Evolutionary conservation across 2,888 invertebrate genomes (phyloP), one percentile per base, ranked within the genome.

Genomic region (Osmoderma eremita): DNA sequence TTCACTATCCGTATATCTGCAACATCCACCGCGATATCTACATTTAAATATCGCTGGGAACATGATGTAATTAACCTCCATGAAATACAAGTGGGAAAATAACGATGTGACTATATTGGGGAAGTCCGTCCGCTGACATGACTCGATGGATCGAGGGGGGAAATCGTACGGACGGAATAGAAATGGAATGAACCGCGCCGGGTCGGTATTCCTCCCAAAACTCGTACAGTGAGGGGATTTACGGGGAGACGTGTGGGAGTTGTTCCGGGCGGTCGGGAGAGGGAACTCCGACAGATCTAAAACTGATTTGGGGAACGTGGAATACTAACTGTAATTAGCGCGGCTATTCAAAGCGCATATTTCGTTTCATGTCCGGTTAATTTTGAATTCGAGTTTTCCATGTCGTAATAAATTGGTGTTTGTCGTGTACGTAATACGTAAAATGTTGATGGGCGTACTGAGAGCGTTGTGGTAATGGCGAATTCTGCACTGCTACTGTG

Each of bases 331-430:
- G 76, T 75, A 77, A 77, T 77, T 77, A 77, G 75, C 71, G 74
- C 71, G 70, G 70, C 74, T 64, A 77, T 77, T 76, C 74, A 76
- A 72, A 75, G 74, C 74, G 74, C 74, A 77, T 76, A 77, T 76
- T 77, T 75, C 74, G 74, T 75, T 76, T 72, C 73, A 76, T 76
- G 75, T 75, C 76, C 75, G 75, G 75, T 78, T 77, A 76, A 77
- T 77, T 78, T 75, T 69, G 75, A 75, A 76, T 75, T 76, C 69
- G 72, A 70, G 72, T 73, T 74, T 72, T 72, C 74, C 69, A 75
- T 73, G 75, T 72, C 70, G 72, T 70, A 73, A 77, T 76, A 76
- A 75, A 78, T 75, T 75, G 75, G 74, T 76, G 75, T 77, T 77
- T 75, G 72, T 74, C 75, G 73, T 73, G 42, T 13, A 1, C n/a